A percentile compares a stretch with the other conserved stretches of the same genome.
phyloP scores from a whole-genome alignment of 2,797 vertebrate species.

The Molossus alvarezi region DNA sequence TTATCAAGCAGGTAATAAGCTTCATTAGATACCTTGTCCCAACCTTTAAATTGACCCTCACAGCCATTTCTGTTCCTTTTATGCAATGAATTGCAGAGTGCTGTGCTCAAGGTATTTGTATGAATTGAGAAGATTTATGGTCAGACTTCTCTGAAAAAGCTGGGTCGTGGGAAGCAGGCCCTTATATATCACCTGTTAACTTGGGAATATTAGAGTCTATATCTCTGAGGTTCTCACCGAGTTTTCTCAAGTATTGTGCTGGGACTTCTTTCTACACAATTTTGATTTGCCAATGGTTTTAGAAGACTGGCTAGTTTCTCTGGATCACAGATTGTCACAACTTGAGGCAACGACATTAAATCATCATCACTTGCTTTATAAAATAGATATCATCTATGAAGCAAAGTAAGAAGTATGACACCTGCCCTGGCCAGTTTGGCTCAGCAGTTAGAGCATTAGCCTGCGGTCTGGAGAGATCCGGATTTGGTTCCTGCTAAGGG shows the following conservation, averaged over 20 bases:
- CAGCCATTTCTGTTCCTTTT: constrained; percentile 73
- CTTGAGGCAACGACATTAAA: no score
- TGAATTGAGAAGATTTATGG: constrained; percentile 36
- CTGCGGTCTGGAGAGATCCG: no score
- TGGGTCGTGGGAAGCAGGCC: constrained; percentile 53
- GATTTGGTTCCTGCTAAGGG: no score
- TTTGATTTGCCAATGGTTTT: constrained; percentile 93
- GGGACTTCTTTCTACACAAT: constrained; percentile 96
- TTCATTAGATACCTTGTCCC: constrained; percentile 94
- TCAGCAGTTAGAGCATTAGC: no score
- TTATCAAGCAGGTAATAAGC: constrained; percentile 96
- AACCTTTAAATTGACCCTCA: constrained; percentile 88
- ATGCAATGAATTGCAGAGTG: neutral
- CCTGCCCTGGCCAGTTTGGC: no score
- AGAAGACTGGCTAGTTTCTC: no score
- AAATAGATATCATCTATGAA: no score
- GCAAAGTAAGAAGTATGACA: no score
- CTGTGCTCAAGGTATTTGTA: constrained; percentile 54
- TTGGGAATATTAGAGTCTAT: constrained; percentile 68
- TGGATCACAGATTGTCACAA: no score
- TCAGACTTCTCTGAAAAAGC: constrained; percentile 76
- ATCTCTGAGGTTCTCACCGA: constrained; percentile 96
- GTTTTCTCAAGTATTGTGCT: constrained; percentile 94
- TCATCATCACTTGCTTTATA: no score
- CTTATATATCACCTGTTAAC: constrained; percentile 67